Conservation (phyloP, 2,797 vertebrate genomes). For the Xiphorhynchus erythropygius region DNA sequence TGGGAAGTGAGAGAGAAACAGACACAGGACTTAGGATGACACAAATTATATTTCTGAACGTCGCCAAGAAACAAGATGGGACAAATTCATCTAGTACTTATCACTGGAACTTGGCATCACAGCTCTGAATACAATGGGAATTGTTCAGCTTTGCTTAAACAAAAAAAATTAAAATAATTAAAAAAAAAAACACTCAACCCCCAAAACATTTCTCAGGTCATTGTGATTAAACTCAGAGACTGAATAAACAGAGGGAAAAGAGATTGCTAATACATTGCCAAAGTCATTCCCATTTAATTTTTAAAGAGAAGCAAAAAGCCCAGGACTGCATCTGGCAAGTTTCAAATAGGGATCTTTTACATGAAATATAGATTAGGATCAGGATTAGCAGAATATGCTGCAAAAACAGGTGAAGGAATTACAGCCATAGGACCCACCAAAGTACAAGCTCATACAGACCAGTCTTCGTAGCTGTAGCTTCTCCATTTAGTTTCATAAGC, state of each 20-base stretch:
- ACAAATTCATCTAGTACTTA: constrained; percentile 62
- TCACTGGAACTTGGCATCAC: constrained; percentile 43
- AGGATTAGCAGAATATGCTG: not conserved
- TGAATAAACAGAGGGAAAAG: constrained; percentile 38
- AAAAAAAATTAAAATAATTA: constrained; percentile 8
- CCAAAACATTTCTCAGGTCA: constrained; percentile 38
- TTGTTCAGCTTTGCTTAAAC: constrained; percentile 42
- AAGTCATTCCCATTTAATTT: not conserved
- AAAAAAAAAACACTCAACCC: constrained; percentile 5
- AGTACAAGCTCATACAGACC: not conserved
- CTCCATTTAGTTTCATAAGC: not conserved
- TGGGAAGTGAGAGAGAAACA: not conserved
- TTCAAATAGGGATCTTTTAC: not conserved
- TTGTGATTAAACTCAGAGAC: constrained; percentile 33
- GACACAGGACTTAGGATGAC: constrained; percentile 19
- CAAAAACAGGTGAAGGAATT: constrained; percentile 12
- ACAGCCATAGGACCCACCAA: not conserved
- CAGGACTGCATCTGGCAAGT: constrained; percentile 5
- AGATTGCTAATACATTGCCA: constrained; percentile 21
- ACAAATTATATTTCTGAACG: constrained; percentile 73
- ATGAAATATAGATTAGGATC: not conserved
- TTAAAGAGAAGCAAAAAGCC: constrained; percentile 40
- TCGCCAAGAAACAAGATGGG: constrained; percentile 55
- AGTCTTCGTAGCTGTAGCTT: not conserved
- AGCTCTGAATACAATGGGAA: constrained; percentile 64